Conservation (phyloP, 2,797 vertebrate genomes). For the Pseudopleuronectes americanus region DNA sequence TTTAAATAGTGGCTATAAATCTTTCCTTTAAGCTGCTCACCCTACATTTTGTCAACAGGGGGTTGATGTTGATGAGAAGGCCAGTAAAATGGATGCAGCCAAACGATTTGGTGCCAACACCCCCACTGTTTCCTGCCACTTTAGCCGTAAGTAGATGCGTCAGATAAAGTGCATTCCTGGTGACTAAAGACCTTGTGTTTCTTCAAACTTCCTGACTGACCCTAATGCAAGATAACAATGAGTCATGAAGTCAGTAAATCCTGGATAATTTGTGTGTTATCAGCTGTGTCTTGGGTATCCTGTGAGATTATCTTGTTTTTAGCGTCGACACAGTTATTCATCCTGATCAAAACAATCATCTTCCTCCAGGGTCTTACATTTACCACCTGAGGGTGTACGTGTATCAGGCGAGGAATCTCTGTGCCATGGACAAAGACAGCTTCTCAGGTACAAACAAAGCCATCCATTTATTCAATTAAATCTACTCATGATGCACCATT, state of each 20-base stretch:
- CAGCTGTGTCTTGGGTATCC: background rate
- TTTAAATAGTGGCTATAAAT: background rate
- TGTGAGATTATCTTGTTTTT: slow-evolving; percentile 16
- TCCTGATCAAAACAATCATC: slow-evolving; percentile 8
- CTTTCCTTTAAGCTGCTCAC: slow-evolving; percentile 4
- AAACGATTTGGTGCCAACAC: slow-evolving; percentile 93
- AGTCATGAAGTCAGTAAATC: background rate
- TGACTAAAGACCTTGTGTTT: slow-evolving; percentile 38
- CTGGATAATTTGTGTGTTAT: slow-evolving; percentile 5
- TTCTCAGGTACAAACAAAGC: slow-evolving; percentile 90
- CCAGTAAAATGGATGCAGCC: slow-evolving; percentile 83
- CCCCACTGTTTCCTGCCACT: slow-evolving; percentile 94
- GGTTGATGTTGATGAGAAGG: slow-evolving; percentile 89
- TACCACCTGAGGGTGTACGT: slow-evolving; percentile 96
- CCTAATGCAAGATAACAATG: slow-evolving; percentile 31
- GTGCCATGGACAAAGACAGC: slow-evolving; percentile 97
- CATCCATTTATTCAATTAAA: background rate
- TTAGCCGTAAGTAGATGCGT: slow-evolving; percentile 86
- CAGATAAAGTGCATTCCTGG: slow-evolving; percentile 50
- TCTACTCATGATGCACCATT: background rate
- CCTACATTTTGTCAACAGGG: slow-evolving; percentile 81
- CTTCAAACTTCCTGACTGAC: slow-evolving; percentile 30
- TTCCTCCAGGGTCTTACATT: slow-evolving; percentile 81
- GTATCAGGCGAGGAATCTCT: slow-evolving; percentile 94
- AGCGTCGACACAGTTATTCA: background rate